Evolutionary conservation across 2,113 vertebrate species (phyloP), one percentile per base, ranked within the genome.

Genomic region (Mesitornis unicolor): DNA sequence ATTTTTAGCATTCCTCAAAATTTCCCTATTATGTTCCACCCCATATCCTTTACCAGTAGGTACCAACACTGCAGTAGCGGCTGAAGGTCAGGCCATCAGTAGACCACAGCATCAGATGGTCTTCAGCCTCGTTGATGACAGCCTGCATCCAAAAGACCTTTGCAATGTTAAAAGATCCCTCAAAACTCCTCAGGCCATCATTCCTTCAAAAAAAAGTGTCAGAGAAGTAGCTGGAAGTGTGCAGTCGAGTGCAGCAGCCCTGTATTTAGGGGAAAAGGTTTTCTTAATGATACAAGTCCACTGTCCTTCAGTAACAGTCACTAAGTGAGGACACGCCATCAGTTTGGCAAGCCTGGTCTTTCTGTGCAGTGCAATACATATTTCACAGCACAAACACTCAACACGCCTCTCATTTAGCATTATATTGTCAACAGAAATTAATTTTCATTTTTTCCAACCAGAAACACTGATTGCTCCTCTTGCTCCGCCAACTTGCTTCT

Each of bases 181-280:
- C 45, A 11, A 31, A 83, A 50, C n/a, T 53, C 61, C 45, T 35
- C 21, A 29, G 1, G 2, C 2, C 57, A 24, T 3, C 3, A 2
- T 33, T 82, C 40, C 16, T 50, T 2, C 35, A 38, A 50, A 31
- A 86, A n/a, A 65, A 68, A 0, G 0, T 1, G 2, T 25, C 85
- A 67, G 70, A 35, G 51, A 42, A 87, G 38, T 2, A 78, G 40
- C 48, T 50, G 74, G 13, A 70, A 51, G 10, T 0, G 40, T 29
- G 64, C 73, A 71, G 22, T 3, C 3, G 2, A 77, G 40, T 4
- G 1, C 47, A 64, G 70, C 1, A 6, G 47, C 9, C 26, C 42
- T 48, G 10, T 25, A 63, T 12, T 48, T 17, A 89, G 33, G 2
- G 45, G 11, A 38, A 54, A 84, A 35, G 40, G 5, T 8, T n/a